Base-by-base conservation (phyloP, 2,888 invertebrate genomes). In the Lasioglossum villosulum region DNA sequence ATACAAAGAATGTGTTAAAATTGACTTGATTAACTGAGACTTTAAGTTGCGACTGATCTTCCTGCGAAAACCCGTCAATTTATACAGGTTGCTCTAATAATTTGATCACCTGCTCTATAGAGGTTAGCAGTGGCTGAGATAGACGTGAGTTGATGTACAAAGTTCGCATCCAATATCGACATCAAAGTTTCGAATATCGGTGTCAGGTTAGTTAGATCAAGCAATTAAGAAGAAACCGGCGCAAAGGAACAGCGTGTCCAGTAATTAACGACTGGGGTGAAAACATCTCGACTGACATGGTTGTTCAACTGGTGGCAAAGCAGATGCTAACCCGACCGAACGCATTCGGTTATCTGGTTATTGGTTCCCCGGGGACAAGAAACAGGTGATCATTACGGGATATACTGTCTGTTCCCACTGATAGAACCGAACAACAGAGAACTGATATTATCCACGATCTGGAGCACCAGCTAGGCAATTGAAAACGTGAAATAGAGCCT, bases 311-410 rank as follows among this genome's bases (percentile, higher is more conserved):
- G 75, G 74, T 93, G 45, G 79, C 86, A 39, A 74, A 82, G 72
- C 84, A 90, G 80, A 93, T 93, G 88, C 82, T 90, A 48, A 84
- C 39, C 19, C 73, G 80, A 19, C 84, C 86, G 45, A 80, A 77
- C 16, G 70, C 89, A 4, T 27, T 72, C 37, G 92, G 92, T n/a
- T 93, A 91, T 75, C 68, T 93, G 52, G 37, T 93, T 30, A 84
- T 91, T 45, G 92, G 91, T 34, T 93, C 78, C 91, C 92, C 5
- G 79, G 91, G 30, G 86, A 90, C 19, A 91, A 80, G 71, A 85
- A 80, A 37, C 93, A 93, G 86, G 89, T 90, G 34, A 82, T 73
- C 34, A 70, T 84, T 81, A 23, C 4, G 16, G n/a, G n/a, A 59
- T 14, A 4, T 27, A 23, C 14, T 71, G 30, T 45, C 14, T 14